These are phyloP conservation scores for Drosophila bunnanda DNA, from an alignment of 2,888 invertebrate species.

Conservation along the genomic window DNA sequence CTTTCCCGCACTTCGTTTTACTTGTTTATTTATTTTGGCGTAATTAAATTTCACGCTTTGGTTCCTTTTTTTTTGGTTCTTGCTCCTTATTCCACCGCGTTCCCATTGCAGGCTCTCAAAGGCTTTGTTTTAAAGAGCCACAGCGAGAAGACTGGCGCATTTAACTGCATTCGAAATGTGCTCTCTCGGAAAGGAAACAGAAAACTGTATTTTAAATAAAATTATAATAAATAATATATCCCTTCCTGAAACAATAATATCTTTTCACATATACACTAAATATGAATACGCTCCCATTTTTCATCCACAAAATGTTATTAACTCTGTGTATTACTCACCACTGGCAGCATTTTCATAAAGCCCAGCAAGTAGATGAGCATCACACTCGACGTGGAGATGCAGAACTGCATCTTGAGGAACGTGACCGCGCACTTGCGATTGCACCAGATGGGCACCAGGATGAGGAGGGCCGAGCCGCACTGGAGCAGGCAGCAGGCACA, in stretches of 20 bases:
- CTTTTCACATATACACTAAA: background rate
- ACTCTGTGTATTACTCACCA: slow-evolving; percentile 82
- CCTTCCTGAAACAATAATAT: no score
- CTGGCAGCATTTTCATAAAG: slow-evolving; percentile 85
- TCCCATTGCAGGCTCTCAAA: slow-evolving; percentile 36
- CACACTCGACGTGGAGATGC: slow-evolving; percentile 89
- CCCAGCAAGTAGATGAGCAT: slow-evolving; percentile 87
- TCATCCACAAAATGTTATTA: background rate
- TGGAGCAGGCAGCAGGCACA: slow-evolving; percentile 85
- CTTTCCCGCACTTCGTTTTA: slow-evolving; percentile 47
- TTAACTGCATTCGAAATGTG: slow-evolving; percentile 21
- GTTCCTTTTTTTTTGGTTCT: slow-evolving; percentile 22
- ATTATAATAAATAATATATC: background rate
- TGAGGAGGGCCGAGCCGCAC: slow-evolving; percentile 84
- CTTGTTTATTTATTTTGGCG: slow-evolving; percentile 69
- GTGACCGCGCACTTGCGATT: slow-evolving; percentile 86
- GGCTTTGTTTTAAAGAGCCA: slow-evolving; percentile 45
- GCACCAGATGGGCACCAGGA: slow-evolving; percentile 84
- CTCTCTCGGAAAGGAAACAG: background rate
- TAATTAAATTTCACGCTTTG: slow-evolving; percentile 73
- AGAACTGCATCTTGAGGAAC: slow-evolving; percentile 89
- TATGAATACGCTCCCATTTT: background rate
- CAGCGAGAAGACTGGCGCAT: background rate
- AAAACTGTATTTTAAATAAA: background rate
- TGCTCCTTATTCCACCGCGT: background rate